Base-by-base conservation (phyloP, 2,888 invertebrate genomes). In the Apomyelois bistriatella region DNA sequence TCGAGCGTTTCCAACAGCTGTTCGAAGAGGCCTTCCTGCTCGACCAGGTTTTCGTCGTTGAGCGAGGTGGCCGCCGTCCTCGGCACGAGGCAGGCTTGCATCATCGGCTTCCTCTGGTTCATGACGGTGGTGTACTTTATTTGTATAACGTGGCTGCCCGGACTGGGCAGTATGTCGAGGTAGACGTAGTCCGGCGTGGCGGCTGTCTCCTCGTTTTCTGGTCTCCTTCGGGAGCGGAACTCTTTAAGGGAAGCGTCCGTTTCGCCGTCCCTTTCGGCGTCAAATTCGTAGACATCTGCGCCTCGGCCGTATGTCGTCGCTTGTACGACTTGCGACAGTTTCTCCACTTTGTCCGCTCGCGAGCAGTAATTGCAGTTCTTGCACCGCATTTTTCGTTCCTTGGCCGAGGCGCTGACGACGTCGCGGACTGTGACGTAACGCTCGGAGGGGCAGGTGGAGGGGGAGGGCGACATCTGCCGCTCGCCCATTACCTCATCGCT, bases 1-100 rank as follows among this genome's bases (percentile, higher is more conserved):
- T 43, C 30, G 12, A 43, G 30, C 12, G 30, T 17, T n/a, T 49
- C 41, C 0, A 55, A 12, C 13, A 56, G 12, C 32, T 52, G 41
- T 8, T 53, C 53, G 1, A 56, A 16, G 1, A 53, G 7, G 10
- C 43, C 38, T 35, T 56, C 52, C 15, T 56, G 49, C 16, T 56
- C 56, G 12, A 52, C 46, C 3, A 56, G 30, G 0, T 43, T 46
- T 6, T 56, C 54, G 9, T 56, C 54, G 9, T 52, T 52, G 2
- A 38, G 13, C 1, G 48, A 32, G 6, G 37, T 17, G 0, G 48
- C 43, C 5, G 40, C 13, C 0, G 48, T 32, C 28, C 46, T 56
- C 0, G 28, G 40, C 5, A 56, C 42, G 0, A 56, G 32, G 1
- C 50, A 17, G 1, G 56, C 53, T 15, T 52, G 48, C 10, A 56